A percentile compares a stretch with the other conserved stretches of the same genome.
phyloP scores from a whole-genome alignment of 2,797 vertebrate species.

The Mormyrops boulengeri region DNA sequence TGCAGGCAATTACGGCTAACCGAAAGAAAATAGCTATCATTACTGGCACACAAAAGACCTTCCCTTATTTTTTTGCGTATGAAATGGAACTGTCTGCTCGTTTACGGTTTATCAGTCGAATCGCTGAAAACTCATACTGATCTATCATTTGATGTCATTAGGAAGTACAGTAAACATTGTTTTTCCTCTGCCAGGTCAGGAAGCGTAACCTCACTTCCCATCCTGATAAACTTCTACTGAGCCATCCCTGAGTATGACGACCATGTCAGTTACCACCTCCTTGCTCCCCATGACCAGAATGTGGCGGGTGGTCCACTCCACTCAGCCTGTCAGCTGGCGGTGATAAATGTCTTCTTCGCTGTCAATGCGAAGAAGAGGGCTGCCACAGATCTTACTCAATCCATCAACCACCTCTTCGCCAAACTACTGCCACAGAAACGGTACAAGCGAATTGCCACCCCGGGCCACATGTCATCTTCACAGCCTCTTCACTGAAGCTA shows the following conservation, averaged over 20 bases:
- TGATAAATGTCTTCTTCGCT: not conserved
- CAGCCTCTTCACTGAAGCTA: not conserved
- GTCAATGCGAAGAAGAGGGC: not conserved
- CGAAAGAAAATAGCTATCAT: not conserved
- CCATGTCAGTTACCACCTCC: not conserved
- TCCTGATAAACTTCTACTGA: not conserved
- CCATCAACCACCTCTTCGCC: not conserved
- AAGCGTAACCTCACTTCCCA: not conserved
- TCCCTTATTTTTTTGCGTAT: not conserved
- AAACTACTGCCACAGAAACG: not conserved
- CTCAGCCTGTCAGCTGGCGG: not conserved
- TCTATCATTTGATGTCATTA: not conserved
- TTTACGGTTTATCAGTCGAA: not conserved
- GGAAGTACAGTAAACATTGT: not conserved
- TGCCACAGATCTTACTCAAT: not conserved
- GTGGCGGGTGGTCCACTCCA: not conserved
- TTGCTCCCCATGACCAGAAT: not conserved
- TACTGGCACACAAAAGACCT: not conserved
- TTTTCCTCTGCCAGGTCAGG: not conserved
- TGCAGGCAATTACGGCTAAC: not conserved
- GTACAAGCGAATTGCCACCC: not conserved
- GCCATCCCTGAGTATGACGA: not conserved
- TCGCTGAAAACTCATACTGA: not conserved
- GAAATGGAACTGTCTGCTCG: not conserved
- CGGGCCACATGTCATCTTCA: not conserved